These are phyloP conservation scores for Teleopsis dalmanni DNA, from an alignment of 1,140 invertebrate species.

Conservation along the genomic window DNA sequence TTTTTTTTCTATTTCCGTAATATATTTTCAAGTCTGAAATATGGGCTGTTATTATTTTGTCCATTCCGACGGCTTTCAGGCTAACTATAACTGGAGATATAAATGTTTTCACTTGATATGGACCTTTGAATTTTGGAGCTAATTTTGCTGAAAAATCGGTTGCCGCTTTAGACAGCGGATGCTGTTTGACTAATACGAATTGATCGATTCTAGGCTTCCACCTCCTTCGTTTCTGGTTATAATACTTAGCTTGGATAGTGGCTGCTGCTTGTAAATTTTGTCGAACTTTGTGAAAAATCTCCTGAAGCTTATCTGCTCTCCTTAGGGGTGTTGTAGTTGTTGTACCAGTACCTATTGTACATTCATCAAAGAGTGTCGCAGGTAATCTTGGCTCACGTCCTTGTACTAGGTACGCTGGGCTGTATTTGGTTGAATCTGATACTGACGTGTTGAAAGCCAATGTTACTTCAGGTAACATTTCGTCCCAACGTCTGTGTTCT, in stretches of 20 bases:
- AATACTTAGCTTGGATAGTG: neutral
- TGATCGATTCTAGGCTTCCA: neutral
- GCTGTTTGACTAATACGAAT: neutral
- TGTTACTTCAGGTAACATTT: neutral
- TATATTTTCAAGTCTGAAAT: too few species aligned
- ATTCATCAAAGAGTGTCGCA: neutral
- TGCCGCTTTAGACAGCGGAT: neutral
- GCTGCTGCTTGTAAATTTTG: neutral
- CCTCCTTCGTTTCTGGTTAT: neutral
- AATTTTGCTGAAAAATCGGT: constrained; percentile 1
- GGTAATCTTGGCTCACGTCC: neutral
- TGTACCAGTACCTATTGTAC: neutral
- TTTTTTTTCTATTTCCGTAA: too few species aligned
- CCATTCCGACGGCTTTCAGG: too few species aligned
- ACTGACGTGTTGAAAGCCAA: neutral
- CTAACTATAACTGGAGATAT: constrained; percentile 1
- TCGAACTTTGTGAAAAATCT: neutral
- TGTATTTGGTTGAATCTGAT: neutral
- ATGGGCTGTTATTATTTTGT: too few species aligned
- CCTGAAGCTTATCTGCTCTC: neutral
- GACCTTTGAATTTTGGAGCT: neutral
- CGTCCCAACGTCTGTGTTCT: neutral
- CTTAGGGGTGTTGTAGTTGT: too few species aligned
- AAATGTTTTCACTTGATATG: neutral
- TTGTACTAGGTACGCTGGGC: neutral